Conservation (phyloP, 2,797 vertebrate species). For the Melanogrammus aeglefinus region DNA sequence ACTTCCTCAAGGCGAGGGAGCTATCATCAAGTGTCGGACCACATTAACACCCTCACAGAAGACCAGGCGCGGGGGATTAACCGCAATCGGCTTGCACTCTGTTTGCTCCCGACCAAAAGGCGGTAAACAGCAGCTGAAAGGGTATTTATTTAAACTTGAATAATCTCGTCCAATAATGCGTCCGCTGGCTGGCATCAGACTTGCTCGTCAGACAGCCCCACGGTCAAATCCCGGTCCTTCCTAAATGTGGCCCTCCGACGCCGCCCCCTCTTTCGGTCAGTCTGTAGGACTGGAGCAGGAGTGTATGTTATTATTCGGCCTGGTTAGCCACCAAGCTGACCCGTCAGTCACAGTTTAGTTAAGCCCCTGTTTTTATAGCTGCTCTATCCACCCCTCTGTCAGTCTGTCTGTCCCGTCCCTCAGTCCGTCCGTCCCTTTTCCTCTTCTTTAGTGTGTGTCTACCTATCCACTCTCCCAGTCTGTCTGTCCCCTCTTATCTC, state of each 20-base stretch:
- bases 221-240: not conserved
- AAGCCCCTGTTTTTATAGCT: slow-evolving; percentile 33
- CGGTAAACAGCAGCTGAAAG: not conserved
- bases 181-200: not conserved
- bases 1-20: slow-evolving; percentile 38
- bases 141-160: slow-evolving; percentile 5
- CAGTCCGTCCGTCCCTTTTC: not conserved
- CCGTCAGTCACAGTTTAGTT: slow-evolving; percentile 34
- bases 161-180: slow-evolving; percentile 3
- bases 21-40: slow-evolving; percentile 45
- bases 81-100: slow-evolving; percentile 4
- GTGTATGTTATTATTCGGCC: slow-evolving; percentile 26
- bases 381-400: slow-evolving; percentile 14
- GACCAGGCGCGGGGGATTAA: slow-evolving; percentile 20
- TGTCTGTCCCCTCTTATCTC: no score
- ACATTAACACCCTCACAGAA: slow-evolving; percentile 32
- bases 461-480: no score
- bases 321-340: slow-evolving; percentile 30
- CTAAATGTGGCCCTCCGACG: not conserved
- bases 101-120: slow-evolving; percentile 20
- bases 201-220: not conserved
- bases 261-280: no score
- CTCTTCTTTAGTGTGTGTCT: no score
- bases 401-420: slow-evolving; percentile 22
- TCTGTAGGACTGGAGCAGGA: not conserved